Base-by-base conservation (phyloP, 53 echinoderm and acorn worm species). In the Crossaster papposus region DNA sequence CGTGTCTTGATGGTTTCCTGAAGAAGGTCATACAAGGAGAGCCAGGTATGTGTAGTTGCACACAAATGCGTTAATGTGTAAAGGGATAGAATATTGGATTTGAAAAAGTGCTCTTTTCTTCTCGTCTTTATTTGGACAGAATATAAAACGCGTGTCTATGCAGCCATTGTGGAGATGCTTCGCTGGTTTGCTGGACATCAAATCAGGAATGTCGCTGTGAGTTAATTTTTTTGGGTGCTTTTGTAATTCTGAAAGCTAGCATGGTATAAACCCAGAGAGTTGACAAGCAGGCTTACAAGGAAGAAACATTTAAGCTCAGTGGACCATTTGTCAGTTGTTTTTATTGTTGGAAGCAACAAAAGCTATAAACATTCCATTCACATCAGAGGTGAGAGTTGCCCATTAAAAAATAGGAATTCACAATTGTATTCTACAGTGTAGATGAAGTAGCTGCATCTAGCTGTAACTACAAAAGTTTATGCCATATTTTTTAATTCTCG, bases 141-240 rank as follows among this genome's bases (percentile, higher is more conserved):
- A 14, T 26, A 85, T 53, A 73, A 84, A 35, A 89, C 89, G 38
- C 83, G 81, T 4, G 32, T 83, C 38, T 94, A 85, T 83, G 54
- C 80, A 50, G 91, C 94, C 7, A 80, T 94, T 65, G 84, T 91
- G 20, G 94, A 91, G 88, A 94, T 94, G 91, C 72, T 94, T 9
- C 82, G 84, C 29, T 93, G 93, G 93, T 93, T 93, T 91, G 90
- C 90, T 0, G 93, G 93, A 23, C 81, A 77, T 24, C 94, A 94
- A 72, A 89, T 94, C 70, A 58, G 94, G 29, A 94, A 94, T 81
- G 91, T 91, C 54, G 91, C 94, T 26, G 94, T 94, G 78, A 91
- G 94, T 91, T 68, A 4, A 26, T 68, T 68, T 68, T 0, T 68
- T n/a, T n/a, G n/a, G n/a, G 1, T 12, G 28, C 10, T 5, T 10